phyloP scores from a whole-genome alignment of 2,113 vertebrate species.

The Seriola quinqueradiata region DNA sequence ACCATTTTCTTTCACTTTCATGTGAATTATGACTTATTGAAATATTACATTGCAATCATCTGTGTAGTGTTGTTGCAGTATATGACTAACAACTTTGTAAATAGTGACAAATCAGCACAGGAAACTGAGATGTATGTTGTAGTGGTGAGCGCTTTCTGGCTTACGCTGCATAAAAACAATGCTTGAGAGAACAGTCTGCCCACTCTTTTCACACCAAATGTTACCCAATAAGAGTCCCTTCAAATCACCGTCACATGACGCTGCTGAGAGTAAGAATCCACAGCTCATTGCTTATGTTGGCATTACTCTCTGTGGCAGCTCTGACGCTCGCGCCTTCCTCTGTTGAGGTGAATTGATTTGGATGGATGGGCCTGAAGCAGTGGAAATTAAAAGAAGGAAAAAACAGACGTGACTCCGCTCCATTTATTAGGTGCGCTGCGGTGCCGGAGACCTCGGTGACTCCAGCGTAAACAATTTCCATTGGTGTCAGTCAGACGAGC shows the following conservation, averaged over 20 bases:
- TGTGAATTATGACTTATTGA: conserved; percentile 7
- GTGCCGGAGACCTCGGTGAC: background rate
- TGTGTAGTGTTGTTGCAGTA: background rate
- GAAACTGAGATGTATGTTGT: conserved; percentile 15
- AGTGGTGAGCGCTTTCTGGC: background rate
- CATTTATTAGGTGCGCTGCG: conserved; percentile 10
- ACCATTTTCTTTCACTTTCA: background rate
- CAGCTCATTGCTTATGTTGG: conserved; percentile 16
- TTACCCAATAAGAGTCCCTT: conserved; percentile 28
- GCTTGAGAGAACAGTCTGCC: conserved; percentile 25
- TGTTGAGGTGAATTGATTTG: conserved; percentile 36
- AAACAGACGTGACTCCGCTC: conserved; percentile 22
- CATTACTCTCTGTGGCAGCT: conserved; percentile 14
- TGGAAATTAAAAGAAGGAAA: conserved; percentile 31
- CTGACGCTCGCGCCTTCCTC: conserved; percentile 8
- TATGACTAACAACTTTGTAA: conserved; percentile 10
- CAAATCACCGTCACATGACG: conserved; percentile 30
- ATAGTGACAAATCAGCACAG: conserved; percentile 30
- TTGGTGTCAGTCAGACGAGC: conserved; percentile 3
- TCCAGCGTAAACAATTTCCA: background rate
- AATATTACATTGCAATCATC: background rate
- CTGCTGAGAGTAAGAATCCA: conserved; percentile 9
- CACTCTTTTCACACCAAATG: conserved; percentile 48
- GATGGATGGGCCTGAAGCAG: conserved; percentile 16
- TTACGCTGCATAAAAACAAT: conserved; percentile 12